Evolutionary conservation across 1,140 invertebrate genomes (phyloP).

Genomic region (Penaeus indicus): DNA sequence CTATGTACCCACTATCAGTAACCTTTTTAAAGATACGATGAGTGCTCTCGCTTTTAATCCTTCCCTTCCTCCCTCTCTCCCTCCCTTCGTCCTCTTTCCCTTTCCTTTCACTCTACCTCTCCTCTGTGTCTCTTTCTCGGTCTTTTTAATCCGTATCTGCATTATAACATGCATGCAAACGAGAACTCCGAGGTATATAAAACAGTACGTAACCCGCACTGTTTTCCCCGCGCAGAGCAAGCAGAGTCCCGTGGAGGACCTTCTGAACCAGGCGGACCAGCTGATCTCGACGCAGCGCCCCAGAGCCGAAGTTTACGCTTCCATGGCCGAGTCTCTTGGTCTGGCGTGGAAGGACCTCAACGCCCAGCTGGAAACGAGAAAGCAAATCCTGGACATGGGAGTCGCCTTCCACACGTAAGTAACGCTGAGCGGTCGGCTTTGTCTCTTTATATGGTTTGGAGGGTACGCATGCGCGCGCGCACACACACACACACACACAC

Average conservation of each 20-base stretch:
- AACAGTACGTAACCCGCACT: neutral
- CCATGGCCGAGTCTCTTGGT: conserved; percentile 91
- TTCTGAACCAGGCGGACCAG: conserved; percentile 87
- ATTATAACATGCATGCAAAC: conserved; percentile 87
- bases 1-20: neutral
- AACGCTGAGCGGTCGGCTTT: neutral
- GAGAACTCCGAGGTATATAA: neutral
- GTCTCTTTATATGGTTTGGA: no score
- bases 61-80: conserved; percentile 27
- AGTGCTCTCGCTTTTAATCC: conserved; percentile 20
- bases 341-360: conserved; percentile 91
- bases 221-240: conserved; percentile 78
- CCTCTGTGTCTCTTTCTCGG: neutral
- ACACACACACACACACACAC: no score
- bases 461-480: no score
- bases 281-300: conserved; percentile 84
- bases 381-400: conserved; percentile 82
- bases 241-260: conserved; percentile 90
- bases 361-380: conserved; percentile 81
- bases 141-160: no score
- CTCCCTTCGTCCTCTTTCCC: conserved; percentile 18
- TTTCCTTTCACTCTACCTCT: conserved; percentile 9
- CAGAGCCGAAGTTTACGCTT: conserved; percentile 85
- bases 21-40: neutral
- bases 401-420: conserved; percentile 79